phyloP scores from a whole-genome alignment of 2,113 vertebrate genomes.

The Eurystomus gularis region DNA sequence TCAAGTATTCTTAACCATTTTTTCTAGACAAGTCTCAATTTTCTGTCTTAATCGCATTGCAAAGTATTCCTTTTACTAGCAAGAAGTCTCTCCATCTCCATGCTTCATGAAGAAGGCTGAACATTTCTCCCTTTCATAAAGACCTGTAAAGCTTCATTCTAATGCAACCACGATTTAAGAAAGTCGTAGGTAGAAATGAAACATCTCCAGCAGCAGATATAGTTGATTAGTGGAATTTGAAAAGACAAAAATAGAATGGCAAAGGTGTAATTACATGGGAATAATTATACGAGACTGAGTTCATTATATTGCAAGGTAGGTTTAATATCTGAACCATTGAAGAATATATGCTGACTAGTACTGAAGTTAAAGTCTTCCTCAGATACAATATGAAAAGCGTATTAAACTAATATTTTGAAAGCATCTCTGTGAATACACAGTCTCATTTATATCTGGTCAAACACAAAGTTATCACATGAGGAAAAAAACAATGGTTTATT shows the following conservation, averaged over 20 bases:
- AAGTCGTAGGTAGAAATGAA: neutral
- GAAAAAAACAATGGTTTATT: neutral
- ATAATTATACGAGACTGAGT: slow-evolving; percentile 60
- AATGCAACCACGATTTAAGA: neutral
- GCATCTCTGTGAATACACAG: neutral
- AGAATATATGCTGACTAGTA: slow-evolving; percentile 8
- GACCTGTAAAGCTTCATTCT: neutral
- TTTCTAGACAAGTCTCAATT: neutral
- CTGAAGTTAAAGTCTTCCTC: slow-evolving; percentile 11
- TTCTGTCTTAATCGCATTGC: neutral
- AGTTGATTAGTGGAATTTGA: slow-evolving; percentile 54
- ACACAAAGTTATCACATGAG: neutral
- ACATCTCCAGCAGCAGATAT: slow-evolving; percentile 15
- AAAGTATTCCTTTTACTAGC: neutral
- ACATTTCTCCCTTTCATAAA: neutral
- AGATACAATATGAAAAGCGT: slow-evolving; percentile 8
- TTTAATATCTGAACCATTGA: slow-evolving; percentile 40
- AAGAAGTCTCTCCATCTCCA: neutral
- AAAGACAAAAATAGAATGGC: slow-evolving; percentile 44
- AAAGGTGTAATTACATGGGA: slow-evolving; percentile 58
- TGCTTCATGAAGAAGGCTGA: neutral
- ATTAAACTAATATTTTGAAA: slow-evolving; percentile 22
- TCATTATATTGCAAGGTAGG: slow-evolving; percentile 60
- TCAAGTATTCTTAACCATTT: neutral
- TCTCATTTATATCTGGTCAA: neutral